These are phyloP conservation scores for Eupristina koningsbergeri DNA, from an alignment of 1,140 invertebrate genomes.

Conservation along the genomic window DNA sequence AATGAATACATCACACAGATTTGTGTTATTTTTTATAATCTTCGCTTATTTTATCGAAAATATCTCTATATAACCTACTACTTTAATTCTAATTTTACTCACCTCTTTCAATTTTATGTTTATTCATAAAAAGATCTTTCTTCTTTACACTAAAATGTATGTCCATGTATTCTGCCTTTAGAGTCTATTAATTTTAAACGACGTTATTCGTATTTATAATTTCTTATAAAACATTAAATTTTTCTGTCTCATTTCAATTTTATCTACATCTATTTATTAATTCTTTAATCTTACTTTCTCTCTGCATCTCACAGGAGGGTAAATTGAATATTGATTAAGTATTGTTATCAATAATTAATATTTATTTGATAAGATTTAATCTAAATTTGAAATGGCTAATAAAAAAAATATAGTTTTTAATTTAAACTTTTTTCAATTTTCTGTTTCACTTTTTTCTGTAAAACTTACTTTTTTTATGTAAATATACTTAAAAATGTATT, in stretches of 20 bases:
- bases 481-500: not conserved
- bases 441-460: not conserved
- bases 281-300: not conserved
- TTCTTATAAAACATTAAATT: too few relatives aligned
- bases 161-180: too few relatives aligned
- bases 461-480: not conserved
- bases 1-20: too few relatives aligned
- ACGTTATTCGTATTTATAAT: not conserved
- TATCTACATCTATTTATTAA: not conserved
- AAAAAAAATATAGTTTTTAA: not conserved
- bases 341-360: not conserved
- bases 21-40: not conserved
- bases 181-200: too few relatives aligned
- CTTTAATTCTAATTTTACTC: not conserved
- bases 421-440: not conserved
- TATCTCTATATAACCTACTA: not conserved
- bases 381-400: not conserved
- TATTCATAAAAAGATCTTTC: not conserved
- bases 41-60: not conserved
- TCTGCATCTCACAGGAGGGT: not conserved
- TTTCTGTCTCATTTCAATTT: too few relatives aligned
- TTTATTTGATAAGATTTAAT: not conserved
- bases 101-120: not conserved
- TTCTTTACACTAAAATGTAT: not conserved
- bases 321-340: not conserved